These are phyloP conservation scores for Cranoglanis bouderius DNA, from an alignment of 2,113 vertebrate genomes.

Conservation along the genomic window DNA sequence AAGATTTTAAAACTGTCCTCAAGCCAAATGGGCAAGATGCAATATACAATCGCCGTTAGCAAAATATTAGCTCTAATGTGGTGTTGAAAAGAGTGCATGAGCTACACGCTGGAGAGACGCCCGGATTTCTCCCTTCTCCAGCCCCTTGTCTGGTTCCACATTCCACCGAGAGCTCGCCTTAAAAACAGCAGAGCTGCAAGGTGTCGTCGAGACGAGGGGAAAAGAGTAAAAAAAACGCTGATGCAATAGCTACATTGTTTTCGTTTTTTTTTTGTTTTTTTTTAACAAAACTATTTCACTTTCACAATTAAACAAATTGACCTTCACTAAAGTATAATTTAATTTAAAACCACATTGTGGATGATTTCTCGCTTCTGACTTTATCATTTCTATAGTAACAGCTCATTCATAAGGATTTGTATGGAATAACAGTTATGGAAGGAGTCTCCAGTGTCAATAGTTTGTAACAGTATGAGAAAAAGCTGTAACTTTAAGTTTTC, in stretches of 20 bases:
- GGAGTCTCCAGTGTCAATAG: not conserved
- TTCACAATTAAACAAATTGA: not conserved
- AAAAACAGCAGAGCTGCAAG: conserved; percentile 23
- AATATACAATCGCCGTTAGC: conserved; percentile 10
- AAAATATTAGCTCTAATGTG: conserved; percentile 31
- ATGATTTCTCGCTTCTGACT: not conserved
- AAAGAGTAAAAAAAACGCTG: not conserved
- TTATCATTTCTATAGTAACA: not conserved
- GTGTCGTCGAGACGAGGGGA: not conserved
- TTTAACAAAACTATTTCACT: not conserved
- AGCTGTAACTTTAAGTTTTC: not conserved
- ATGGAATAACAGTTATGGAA: not conserved
- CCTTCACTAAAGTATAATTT: not conserved
- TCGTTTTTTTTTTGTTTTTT: no score
- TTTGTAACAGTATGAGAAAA: not conserved
- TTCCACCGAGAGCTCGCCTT: conserved; percentile 37
- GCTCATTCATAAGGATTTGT: not conserved
- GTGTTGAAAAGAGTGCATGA: conserved; percentile 18
- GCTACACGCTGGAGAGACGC: conserved; percentile 31
- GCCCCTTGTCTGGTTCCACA: conserved; percentile 48
- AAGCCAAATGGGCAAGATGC: conserved; percentile 15
- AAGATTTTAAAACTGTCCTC: conserved; percentile 10
- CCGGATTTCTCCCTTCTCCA: conserved; percentile 44
- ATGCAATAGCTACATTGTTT: not conserved
- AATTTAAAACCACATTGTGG: not conserved